Conservation (phyloP, 1,140 invertebrate genomes). For the Bombus terrestris region DNA sequence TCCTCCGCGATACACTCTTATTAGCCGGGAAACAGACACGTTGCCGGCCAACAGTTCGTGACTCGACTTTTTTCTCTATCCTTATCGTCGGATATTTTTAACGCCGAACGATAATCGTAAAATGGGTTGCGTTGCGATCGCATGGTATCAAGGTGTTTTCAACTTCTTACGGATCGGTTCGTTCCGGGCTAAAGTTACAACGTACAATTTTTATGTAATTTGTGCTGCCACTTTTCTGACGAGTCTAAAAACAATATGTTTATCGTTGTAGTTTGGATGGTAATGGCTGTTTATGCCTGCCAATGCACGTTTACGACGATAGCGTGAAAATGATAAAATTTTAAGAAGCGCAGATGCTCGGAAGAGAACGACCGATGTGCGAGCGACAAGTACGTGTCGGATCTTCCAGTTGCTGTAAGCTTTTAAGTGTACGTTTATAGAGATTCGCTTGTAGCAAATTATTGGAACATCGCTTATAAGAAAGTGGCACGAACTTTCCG, state of each 20-base stretch:
- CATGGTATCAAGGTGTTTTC: neutral
- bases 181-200: no score
- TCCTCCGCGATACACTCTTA: conserved; percentile 31
- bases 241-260: no score
- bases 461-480: neutral
- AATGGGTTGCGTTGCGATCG: neutral
- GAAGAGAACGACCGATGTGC: no score
- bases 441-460: neutral
- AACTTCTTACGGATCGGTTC: neutral
- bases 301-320: no score
- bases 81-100: neutral
- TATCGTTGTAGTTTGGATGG: no score
- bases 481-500: neutral
- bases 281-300: no score
- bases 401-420: no score
- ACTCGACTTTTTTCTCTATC: conserved; percentile 14
- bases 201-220: no score
- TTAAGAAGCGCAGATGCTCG: no score
- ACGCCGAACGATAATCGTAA: neutral
- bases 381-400: no score
- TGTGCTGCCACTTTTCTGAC: no score
- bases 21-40: conserved; percentile 33
- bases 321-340: no score
- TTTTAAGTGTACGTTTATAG: neutral
- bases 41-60: conserved; percentile 29